Percentiles rank a stretch among this genome's conserved stretches.
These are phyloP conservation scores for Tenualosa ilisha DNA, from an alignment of 2,797 vertebrate species.

Conservation along the genomic window DNA sequence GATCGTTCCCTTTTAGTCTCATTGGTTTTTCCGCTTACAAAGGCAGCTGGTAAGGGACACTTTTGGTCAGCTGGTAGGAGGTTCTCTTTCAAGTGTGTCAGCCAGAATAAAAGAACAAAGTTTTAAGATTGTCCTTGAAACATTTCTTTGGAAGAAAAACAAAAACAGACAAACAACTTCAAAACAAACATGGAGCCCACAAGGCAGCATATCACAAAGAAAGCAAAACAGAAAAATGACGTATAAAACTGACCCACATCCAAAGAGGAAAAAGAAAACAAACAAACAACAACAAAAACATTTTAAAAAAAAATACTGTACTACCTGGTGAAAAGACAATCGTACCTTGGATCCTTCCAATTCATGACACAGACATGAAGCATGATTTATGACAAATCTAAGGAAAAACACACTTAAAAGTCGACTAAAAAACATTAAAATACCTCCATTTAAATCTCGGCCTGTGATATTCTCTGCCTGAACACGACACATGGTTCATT, in stretches of 20 bases:
- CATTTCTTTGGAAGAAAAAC: constrained; percentile 21
- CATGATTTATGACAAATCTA: constrained; percentile 4
- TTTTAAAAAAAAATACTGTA: background rate
- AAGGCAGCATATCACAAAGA: constrained; percentile 47
- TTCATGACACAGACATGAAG: background rate
- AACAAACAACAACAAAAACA: background rate
- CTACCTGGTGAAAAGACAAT: background rate
- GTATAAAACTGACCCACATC: constrained; percentile 51
- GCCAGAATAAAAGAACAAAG: background rate
- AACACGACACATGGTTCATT: background rate
- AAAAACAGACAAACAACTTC: constrained; percentile 25
- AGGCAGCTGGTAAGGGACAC: constrained; percentile 12
- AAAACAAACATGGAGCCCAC: background rate
- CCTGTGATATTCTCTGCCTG: background rate
- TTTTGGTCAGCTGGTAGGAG: constrained; percentile 40
- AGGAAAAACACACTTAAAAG: background rate
- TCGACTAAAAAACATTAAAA: constrained; percentile 33
- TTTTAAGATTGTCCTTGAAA: constrained; percentile 7
- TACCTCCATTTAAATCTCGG: background rate
- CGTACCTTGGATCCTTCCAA: constrained; percentile 3
- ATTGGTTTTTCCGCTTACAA: background rate
- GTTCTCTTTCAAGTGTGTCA: constrained; percentile 28
- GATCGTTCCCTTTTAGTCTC: background rate
- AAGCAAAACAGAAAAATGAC: constrained; percentile 25
- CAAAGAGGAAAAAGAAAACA: constrained; percentile 24